Base-by-base conservation (phyloP, 1,140 invertebrate species). In the Caerostris darwini region DNA sequence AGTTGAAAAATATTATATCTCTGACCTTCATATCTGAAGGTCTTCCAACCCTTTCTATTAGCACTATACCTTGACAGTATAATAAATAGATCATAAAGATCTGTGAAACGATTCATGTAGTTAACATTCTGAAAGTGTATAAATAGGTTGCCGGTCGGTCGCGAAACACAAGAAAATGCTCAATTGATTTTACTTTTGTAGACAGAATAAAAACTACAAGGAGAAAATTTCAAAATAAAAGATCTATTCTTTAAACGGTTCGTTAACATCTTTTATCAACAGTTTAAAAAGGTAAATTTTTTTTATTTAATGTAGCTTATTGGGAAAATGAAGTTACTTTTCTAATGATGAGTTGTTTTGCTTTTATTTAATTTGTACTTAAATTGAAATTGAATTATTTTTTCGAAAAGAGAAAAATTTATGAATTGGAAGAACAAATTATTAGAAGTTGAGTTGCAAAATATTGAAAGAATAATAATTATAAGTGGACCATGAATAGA, bases 11-110 rank as follows among this genome's bases (percentile, higher is more conserved):
- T 34, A 77, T 77, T 77, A 77, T 53, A 77, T 8, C 3, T 77
- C 50, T 77, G 69, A 77, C 69, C 69, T 77, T 77, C 69, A 77
- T 77, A 77, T 77, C 34, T 77, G 69, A 77, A 77, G 34, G 69
- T 12, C 69, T 77, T 50, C 69, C 69, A 77, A 77, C 8, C 69
- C 69, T 50, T 77, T 77, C 8, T 12, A 50, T 7, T 77, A 12
- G 50, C 8, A 8, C 50, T 5, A 77, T 77, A 77, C 34, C 69
- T 77, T 77, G 69, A 77, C 34, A 12, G 14, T 77, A 2, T 61
- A 77, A 12, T 34, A 77, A 77, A 77, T 77, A 77, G 69, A 77
- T 77, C 34, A 77, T 14, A 77, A 77, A 64, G 50, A 12, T 50
- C 10, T 12, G 12, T 77, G 69, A 77, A 77, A 77, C 7, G 34